phyloP scores from a whole-genome alignment of 2,113 vertebrate species.

The Kryptolebias marmoratus region DNA sequence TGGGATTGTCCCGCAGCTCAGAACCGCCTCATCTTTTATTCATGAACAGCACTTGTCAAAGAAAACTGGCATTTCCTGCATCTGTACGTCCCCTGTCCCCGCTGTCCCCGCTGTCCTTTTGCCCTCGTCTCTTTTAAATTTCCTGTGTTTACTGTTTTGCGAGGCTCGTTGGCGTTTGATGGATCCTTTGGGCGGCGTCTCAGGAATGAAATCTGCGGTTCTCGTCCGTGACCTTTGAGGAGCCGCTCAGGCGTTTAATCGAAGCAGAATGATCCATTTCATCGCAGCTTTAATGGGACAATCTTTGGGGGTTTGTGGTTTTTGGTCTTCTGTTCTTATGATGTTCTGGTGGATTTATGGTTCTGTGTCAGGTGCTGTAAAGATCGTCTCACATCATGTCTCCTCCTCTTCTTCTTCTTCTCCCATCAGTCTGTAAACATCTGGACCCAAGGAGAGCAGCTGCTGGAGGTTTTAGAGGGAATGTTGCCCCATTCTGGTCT shows the following conservation, averaged over 20 bases:
- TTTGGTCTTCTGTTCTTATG: background rate
- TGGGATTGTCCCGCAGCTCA: conserved; percentile 17
- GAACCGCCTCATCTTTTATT: conserved; percentile 44
- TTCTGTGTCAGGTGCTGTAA: too few species aligned
- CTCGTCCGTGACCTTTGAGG: background rate
- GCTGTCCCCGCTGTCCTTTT: conserved; percentile 54
- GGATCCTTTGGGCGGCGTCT: conserved; percentile 41
- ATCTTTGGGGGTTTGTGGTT: background rate
- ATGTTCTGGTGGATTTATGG: too few species aligned
- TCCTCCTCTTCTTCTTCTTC: background rate
- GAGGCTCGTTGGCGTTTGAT: conserved; percentile 51
- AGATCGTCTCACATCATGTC: background rate
- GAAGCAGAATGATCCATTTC: background rate
- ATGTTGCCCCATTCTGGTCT: too few species aligned
- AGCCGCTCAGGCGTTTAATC: background rate
- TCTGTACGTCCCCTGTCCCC: conserved; percentile 23
- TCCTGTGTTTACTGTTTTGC: conserved; percentile 61
- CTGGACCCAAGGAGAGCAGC: too few species aligned
- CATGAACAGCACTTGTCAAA: conserved; percentile 50
- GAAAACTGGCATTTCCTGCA: conserved; percentile 63
- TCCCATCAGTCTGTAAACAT: background rate
- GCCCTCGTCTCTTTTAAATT: conserved; percentile 70
- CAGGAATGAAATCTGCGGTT: background rate
- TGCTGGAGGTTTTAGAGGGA: too few species aligned
- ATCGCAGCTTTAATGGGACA: background rate